A percentile compares a stretch with the other conserved stretches of the same genome.
Conservation (phyloP, 2,797 vertebrate genomes). For the Neopelma chrysocephalum region DNA sequence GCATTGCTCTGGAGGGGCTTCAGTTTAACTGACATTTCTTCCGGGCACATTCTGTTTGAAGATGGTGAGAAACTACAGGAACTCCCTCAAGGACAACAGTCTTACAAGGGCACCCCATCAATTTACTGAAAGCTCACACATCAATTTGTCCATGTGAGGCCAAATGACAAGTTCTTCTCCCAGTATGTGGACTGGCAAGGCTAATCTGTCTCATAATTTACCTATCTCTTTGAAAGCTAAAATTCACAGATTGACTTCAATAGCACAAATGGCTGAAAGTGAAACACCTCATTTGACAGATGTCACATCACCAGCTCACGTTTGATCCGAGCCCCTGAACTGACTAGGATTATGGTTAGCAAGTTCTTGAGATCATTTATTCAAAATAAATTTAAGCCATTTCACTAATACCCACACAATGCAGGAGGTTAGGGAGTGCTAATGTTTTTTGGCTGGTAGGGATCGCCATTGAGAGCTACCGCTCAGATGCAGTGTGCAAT, state of each 20-base stretch:
- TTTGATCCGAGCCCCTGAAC: not conserved
- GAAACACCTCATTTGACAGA: not conserved
- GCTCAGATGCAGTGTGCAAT: not conserved
- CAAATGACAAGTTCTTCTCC: not conserved
- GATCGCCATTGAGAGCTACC: fast-evolving
- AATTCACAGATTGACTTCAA: not conserved
- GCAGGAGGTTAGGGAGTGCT: not conserved
- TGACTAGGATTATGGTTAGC: not conserved
- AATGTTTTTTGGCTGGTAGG: not conserved
- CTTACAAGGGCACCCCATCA: not conserved
- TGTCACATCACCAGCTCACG: not conserved
- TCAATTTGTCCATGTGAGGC: not conserved
- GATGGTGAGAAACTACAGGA: not conserved
- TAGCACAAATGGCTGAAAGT: not conserved
- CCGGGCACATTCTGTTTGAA: not conserved
- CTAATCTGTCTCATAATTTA: not conserved
- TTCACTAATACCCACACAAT: not conserved
- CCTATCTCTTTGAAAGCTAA: not conserved
- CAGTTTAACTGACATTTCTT: not conserved
- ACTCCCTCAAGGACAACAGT: not conserved
- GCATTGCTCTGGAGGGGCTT: not conserved
- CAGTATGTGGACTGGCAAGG: not conserved
- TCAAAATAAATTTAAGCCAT: not conserved
- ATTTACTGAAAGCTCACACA: not conserved
- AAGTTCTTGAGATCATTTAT: not conserved